Evolutionary conservation across 2,888 invertebrate genomes (phyloP).

Genomic region (Diplazon laetatorius): DNA sequence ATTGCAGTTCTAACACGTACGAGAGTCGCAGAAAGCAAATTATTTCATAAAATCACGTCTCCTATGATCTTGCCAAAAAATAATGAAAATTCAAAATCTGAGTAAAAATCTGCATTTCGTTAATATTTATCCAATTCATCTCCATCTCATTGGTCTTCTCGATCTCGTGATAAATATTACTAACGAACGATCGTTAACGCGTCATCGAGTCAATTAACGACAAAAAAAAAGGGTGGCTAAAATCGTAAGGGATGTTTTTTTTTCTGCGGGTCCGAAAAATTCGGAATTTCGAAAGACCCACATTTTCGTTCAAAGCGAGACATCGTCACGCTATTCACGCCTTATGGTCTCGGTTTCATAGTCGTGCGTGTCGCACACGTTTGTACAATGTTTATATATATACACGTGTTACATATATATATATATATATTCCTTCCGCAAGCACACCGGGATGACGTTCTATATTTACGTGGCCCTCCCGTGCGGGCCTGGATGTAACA

Average conservation of each 20-base stretch:
- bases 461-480: constrained; percentile 68
- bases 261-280: constrained; percentile 45
- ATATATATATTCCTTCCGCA: constrained; percentile 29
- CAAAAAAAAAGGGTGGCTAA: background rate
- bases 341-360: constrained; percentile 46
- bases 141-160: background rate
- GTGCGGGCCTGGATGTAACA: constrained; percentile 41
- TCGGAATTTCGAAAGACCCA: constrained; percentile 20
- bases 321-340: constrained; percentile 33
- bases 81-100: no score
- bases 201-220: constrained; percentile 33
- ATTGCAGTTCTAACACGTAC: no score
- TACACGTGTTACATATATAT: no score
- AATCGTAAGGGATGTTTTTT: constrained; percentile 5
- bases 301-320: constrained; percentile 28
- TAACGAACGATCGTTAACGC: constrained; percentile 46
- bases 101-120: no score
- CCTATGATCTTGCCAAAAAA: no score
- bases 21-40: no score
- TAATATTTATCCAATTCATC: no score
- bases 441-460: constrained; percentile 68
- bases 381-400: no score
- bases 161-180: constrained; percentile 10
- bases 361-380: constrained; percentile 5
- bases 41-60: no score